Evolutionary conservation across 2,888 invertebrate genomes (phyloP).

Genomic region (Patella pellucida): DNA sequence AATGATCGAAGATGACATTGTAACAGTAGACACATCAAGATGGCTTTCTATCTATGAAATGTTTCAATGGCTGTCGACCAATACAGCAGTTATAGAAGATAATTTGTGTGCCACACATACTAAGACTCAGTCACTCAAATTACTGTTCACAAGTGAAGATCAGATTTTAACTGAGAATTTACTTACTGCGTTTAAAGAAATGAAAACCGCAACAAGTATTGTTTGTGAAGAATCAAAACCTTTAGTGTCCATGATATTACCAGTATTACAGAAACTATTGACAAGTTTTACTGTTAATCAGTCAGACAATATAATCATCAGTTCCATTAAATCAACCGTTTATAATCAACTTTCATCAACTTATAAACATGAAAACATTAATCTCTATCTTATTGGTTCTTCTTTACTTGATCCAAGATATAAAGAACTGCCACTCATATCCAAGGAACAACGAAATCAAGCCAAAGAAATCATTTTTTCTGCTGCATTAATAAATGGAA

Average conservation of each 20-base stretch:
- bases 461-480: background rate
- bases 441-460: background rate
- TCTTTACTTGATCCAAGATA: conserved; percentile 5
- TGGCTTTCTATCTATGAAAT: conserved; percentile 5
- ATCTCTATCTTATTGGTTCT: background rate
- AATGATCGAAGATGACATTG: background rate
- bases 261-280: background rate
- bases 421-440: conserved; percentile 2
- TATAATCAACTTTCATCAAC: background rate
- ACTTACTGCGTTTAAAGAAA: background rate
- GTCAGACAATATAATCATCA: background rate
- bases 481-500: background rate
- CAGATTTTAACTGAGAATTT: background rate
- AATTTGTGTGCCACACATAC: background rate
- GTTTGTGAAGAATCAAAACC: background rate
- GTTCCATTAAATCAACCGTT: background rate
- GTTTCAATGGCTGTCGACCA: conserved; percentile 1
- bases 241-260: background rate
- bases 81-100: conserved; percentile 4
- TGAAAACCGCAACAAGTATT: background rate
- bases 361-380: background rate
- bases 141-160: background rate
- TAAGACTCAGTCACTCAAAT: background rate
- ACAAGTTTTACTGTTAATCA: background rate
- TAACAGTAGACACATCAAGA: background rate